These are phyloP conservation scores for Myathropa florea DNA, from an alignment of 2,888 invertebrate species.

Conservation along the genomic window DNA sequence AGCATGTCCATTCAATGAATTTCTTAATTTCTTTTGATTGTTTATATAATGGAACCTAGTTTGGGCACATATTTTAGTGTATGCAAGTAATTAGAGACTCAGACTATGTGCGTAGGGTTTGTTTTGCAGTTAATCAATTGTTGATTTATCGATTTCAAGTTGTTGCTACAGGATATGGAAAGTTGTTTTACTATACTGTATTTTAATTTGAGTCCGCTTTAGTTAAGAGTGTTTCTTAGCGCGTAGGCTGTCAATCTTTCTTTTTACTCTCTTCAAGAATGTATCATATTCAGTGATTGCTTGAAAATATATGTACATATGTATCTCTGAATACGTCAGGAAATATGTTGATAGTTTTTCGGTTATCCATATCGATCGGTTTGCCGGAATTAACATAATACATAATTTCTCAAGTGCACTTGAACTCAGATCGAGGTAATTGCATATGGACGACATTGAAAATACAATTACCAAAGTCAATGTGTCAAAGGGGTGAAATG, in stretches of 20 bases:
- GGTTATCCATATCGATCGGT: not conserved
- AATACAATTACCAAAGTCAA: constrained; percentile 9
- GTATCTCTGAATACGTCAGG: too few relatives aligned
- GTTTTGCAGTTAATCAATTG: constrained; percentile 1
- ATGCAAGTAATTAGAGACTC: constrained; percentile 19
- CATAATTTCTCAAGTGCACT: not conserved
- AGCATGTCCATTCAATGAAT: constrained; percentile 29
- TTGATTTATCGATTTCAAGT: not conserved
- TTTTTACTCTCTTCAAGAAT: not conserved
- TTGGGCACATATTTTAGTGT: not conserved
- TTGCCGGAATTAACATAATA: too few relatives aligned
- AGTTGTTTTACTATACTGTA: not conserved
- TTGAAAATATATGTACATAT: too few relatives aligned
- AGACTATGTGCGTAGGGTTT: not conserved
- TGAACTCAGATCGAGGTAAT: constrained; percentile 5
- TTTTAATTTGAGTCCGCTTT: too few relatives aligned
- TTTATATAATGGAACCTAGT: constrained; percentile 18
- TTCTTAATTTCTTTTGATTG: constrained; percentile 36
- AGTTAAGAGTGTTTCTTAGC: too few relatives aligned
- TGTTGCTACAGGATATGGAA: not conserved
- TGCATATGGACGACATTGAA: constrained; percentile 13
- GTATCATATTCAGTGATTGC: not conserved
- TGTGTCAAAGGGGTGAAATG: constrained; percentile 7
- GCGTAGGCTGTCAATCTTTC: not conserved
- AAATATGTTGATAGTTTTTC: too few relatives aligned